Conservation (phyloP, 2,113 vertebrate genomes). For the Zootoca vivipara region DNA sequence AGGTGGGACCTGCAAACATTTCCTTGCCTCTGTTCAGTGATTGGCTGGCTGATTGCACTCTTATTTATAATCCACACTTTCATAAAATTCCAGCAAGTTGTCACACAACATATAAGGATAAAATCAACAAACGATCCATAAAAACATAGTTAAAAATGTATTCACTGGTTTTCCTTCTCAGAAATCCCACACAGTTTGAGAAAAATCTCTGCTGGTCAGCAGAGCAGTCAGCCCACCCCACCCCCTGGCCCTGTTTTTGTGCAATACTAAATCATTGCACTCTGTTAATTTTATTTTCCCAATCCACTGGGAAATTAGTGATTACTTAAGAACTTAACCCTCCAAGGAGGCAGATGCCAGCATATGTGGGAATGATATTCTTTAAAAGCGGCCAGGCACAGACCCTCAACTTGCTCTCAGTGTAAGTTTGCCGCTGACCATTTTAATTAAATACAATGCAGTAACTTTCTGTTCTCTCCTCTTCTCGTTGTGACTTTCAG, state of each 20-base stretch:
- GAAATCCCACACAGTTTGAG: neutral
- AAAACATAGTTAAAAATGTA: too few species aligned
- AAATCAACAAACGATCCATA: too few species aligned
- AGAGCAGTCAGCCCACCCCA: neutral
- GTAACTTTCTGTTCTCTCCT: neutral
- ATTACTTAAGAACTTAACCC: constrained; percentile 4
- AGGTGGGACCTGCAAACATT: neutral
- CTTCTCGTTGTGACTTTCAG: neutral
- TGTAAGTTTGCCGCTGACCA: neutral
- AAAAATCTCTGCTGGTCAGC: neutral
- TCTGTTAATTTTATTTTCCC: neutral
- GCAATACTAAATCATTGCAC: neutral
- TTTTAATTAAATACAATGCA: constrained; percentile 28
- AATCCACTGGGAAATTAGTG: neutral
- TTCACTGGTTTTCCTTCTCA: neutral
- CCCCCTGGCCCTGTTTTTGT: neutral
- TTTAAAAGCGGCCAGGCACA: neutral
- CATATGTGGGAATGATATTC: constrained; percentile 13
- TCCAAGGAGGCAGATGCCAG: constrained; percentile 17
- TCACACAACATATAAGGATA: neutral
- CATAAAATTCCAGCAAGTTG: too few species aligned
- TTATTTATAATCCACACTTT: too few species aligned
- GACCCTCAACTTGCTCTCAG: neutral
- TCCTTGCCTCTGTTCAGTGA: neutral
- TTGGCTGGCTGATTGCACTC: too few species aligned